phyloP scores from a whole-genome alignment of 2,113 vertebrate species.

The Thamnophis sirtalis region DNA sequence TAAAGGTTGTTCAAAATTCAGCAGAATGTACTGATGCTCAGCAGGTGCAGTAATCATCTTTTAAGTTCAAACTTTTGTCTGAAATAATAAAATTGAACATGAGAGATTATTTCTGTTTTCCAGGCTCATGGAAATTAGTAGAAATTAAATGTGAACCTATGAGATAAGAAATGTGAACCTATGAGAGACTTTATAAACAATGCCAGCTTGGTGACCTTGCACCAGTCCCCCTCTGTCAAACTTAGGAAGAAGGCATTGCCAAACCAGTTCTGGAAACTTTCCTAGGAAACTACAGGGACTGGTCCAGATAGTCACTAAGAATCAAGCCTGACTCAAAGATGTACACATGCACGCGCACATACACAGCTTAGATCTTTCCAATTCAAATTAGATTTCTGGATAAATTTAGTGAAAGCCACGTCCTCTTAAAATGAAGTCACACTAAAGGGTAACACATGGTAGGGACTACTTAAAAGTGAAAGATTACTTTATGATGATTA shows the following conservation, averaged over 20 bases:
- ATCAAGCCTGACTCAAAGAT: not conserved
- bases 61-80: not conserved
- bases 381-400: not conserved
- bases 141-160: not conserved
- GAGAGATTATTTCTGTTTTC: not conserved
- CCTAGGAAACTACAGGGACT: not conserved
- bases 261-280: not conserved
- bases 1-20: conserved; percentile 96
- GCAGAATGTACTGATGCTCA: conserved; percentile 93
- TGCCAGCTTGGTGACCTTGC: not conserved
- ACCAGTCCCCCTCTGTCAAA: not conserved
- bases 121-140: not conserved
- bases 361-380: not conserved
- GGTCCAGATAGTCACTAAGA: not conserved
- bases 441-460: conserved; percentile 1
- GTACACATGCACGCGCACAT: fast-evolving
- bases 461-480: not conserved
- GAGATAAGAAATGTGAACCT: not conserved
- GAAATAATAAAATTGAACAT: conserved; percentile 1
- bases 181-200: not conserved
- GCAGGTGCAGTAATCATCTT: conserved; percentile 75
- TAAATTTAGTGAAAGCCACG: not conserved
- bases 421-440: not conserved
- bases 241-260: not conserved
- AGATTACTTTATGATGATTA: conserved; percentile 3